Evolutionary conservation across 2,888 invertebrate species (phyloP), one percentile per base, ranked within the genome.

Genomic region (Pseudoips prasinana): DNA sequence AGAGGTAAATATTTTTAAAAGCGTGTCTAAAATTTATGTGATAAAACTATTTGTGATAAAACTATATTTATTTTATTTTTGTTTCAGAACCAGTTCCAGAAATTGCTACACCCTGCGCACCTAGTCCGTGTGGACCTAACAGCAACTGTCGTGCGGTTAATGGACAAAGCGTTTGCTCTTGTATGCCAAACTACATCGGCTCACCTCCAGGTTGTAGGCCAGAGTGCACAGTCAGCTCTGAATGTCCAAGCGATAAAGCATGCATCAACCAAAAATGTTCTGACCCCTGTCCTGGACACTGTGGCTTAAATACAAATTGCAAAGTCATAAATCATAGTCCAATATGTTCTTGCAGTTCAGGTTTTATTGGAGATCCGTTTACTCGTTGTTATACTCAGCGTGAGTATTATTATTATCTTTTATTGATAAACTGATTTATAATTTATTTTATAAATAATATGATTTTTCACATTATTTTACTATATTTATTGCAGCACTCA

Each of bases 241-340:
- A 95, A 73, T 96, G 96, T 71, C 68, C 92, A 1, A 81, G 88
- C 8, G 91, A 93, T 50, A 92, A 91, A 63, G 93, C 95, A 1
- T 96, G 96, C 61, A 81, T 94, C 7, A 92, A 93, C 61, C 92
- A 92, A 52, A 94, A 94, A 79, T 96, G 96, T 69, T 69, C 84
- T 10, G 91, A 95, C 72, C 96, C 96, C 20, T 96, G 96, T 51
- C 91, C 91, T 18, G 92, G 91, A 37, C 91, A 91, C 29, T 94
- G 94, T 59, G 94, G 94, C 23, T 81, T 84, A 62, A 92, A 92
- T 58, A 88, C 93, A 2, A 83, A 90, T 22, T 96, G 96, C 64
- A 91, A 91, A 67, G 94, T 94, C 1, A 91, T 93, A 38, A 94
- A 94, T 67, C 95, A 95, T 64, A 94, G 92, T 67, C 95, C 95